Conservation (phyloP, 2,113 vertebrate species). For the Dipodomys spectabilis region DNA sequence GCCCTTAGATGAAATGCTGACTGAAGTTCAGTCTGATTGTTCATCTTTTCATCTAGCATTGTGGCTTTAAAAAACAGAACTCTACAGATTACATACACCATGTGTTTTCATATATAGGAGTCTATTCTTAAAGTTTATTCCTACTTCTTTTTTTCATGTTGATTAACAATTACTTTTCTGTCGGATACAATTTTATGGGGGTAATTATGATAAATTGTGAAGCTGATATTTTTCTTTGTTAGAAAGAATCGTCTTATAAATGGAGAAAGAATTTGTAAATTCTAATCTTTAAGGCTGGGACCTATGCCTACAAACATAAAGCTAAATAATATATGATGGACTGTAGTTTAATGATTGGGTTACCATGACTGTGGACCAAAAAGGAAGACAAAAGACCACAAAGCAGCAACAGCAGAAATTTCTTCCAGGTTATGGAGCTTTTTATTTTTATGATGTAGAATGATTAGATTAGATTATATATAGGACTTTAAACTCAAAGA, state of each 20-base stretch:
- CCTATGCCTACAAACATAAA: neutral
- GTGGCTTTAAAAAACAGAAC: neutral
- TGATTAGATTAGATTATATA: neutral
- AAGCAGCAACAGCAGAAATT: neutral
- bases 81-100: neutral
- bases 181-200: neutral
- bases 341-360: neutral
- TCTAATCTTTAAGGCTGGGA: neutral
- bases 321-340: neutral
- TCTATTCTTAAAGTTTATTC: slow-evolving; percentile 26
- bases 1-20: slow-evolving; percentile 36
- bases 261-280: slow-evolving; percentile 26
- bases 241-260: slow-evolving; percentile 28
- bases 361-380: neutral
- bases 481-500: neutral
- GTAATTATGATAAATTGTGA: slow-evolving; percentile 32
- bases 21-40: slow-evolving; percentile 48
- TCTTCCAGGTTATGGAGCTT: neutral
- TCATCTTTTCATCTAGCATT: slow-evolving; percentile 53
- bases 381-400: neutral
- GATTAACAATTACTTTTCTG: slow-evolving; percentile 38
- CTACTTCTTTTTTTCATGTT: slow-evolving; percentile 27
- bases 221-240: slow-evolving; percentile 37
- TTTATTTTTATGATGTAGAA: neutral
- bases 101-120: slow-evolving; percentile 48